Evolutionary conservation across 2,888 invertebrate genomes (phyloP).

Genomic region (Scaeva pyrastri): DNA sequence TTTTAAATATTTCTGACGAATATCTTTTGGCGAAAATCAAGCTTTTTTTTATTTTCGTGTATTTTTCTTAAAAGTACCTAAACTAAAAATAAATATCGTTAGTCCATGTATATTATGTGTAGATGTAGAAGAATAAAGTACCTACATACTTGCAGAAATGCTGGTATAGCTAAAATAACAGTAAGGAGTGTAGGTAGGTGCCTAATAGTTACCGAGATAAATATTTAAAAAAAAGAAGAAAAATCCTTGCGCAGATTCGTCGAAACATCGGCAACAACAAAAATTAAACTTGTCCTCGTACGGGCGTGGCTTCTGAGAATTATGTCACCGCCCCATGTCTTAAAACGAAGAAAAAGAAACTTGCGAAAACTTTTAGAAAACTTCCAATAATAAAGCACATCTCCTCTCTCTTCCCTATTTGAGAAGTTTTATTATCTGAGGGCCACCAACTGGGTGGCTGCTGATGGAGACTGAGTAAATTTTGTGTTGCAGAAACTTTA

Average conservation of each 20-base stretch:
- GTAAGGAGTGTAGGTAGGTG: background rate
- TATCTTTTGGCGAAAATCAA: no score
- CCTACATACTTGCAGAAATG: background rate
- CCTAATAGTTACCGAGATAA: background rate
- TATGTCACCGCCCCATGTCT: slow-evolving; percentile 68
- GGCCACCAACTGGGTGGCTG: background rate
- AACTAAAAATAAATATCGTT: no score
- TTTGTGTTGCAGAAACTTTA: slow-evolving; percentile 8
- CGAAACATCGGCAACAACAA: slow-evolving; percentile 7
- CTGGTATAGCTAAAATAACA: background rate
- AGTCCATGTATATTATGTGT: no score
- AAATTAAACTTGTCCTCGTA: slow-evolving; percentile 39
- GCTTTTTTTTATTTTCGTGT: no score
- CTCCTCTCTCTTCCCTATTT: slow-evolving; percentile 19
- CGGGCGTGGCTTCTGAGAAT: slow-evolving; percentile 65
- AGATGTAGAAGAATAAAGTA: no score
- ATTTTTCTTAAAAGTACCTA: no score
- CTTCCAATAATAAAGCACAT: slow-evolving; percentile 63
- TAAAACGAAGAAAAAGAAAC: slow-evolving; percentile 65
- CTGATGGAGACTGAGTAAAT: background rate
- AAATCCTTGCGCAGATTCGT: slow-evolving; percentile 58
- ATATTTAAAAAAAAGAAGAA: slow-evolving; percentile 1
- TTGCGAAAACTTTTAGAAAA: slow-evolving; percentile 70
- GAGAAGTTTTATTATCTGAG: slow-evolving; percentile 7
- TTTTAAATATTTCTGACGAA: no score